phyloP scores from a whole-genome alignment of 2,888 invertebrate genomes.

The Diploptera punctata region DNA sequence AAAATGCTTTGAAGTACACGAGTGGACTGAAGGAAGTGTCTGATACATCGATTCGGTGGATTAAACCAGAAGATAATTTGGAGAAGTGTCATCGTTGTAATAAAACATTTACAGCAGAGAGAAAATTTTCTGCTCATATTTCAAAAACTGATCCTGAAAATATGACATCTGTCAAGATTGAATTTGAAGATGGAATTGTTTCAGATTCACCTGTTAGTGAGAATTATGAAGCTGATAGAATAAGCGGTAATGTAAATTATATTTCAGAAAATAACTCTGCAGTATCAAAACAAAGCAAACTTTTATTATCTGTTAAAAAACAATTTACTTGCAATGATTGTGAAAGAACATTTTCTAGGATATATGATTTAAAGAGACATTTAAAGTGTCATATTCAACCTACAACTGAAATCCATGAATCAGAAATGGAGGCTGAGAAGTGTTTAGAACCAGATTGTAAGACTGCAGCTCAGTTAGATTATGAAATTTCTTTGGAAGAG shows the following conservation, averaged over 20 bases:
- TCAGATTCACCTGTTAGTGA: too few species aligned
- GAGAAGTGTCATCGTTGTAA: constrained; percentile 4
- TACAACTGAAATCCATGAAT: background rate
- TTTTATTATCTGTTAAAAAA: background rate
- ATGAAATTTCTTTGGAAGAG: background rate
- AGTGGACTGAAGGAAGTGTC: constrained; percentile 3
- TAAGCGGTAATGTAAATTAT: background rate
- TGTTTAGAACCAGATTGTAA: background rate
- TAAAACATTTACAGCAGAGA: background rate
- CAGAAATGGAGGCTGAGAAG: background rate
- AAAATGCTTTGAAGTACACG: constrained; percentile 7
- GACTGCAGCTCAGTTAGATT: too few species aligned
- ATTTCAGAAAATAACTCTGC: background rate
- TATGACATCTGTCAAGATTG: too few species aligned
- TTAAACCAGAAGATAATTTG: background rate
- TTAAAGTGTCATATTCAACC: constrained; percentile 8
- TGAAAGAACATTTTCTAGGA: constrained; percentile 20
- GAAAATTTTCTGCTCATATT: background rate
- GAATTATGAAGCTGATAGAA: too few species aligned
- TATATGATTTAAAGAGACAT: constrained; percentile 18
- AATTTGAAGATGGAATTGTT: too few species aligned
- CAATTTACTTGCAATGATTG: constrained; percentile 8
- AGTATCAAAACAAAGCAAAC: background rate
- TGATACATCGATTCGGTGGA: background rate
- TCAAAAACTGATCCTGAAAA: background rate